Evolutionary conservation across 1,140 invertebrate species (phyloP).

Genomic region (Euwallacea similis): DNA sequence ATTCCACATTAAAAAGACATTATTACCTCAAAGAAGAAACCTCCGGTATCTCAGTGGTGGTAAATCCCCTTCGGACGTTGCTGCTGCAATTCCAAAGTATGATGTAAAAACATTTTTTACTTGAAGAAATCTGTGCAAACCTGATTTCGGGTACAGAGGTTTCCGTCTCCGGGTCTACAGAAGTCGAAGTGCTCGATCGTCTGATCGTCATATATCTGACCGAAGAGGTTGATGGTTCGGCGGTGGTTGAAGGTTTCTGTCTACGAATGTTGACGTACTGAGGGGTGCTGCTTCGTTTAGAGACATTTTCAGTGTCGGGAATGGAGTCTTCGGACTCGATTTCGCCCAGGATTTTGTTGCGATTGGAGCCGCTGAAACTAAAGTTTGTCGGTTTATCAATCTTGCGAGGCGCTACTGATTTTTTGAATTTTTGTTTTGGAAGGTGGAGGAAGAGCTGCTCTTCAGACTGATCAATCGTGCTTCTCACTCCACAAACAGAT

Average conservation of each 20-base stretch:
- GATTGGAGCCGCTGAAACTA: slow-evolving; percentile 35
- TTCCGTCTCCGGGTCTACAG: slow-evolving; percentile 19
- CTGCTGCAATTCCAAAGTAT: not conserved
- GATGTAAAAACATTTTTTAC: no score
- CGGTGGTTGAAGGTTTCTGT: slow-evolving; percentile 58
- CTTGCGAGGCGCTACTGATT: not conserved
- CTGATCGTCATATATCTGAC: slow-evolving; percentile 38
- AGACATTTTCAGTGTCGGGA: slow-evolving; percentile 50
- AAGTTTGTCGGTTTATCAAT: not conserved
- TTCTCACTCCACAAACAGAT: not conserved
- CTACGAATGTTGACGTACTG: slow-evolving; percentile 71
- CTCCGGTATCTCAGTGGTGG: no score
- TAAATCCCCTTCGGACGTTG: not conserved
- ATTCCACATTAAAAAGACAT: no score
- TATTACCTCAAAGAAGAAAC: not conserved
- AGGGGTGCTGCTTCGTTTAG: slow-evolving; percentile 50
- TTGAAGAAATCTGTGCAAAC: not conserved
- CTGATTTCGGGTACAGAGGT: slow-evolving; percentile 11
- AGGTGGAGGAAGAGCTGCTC: no score
- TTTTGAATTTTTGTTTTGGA: no score
- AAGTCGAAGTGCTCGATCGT: slow-evolving; percentile 30
- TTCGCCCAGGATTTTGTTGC: slow-evolving; percentile 47
- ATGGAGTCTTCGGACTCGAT: slow-evolving; percentile 38
- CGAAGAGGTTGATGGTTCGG: slow-evolving; percentile 44
- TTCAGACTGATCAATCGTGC: not conserved